Evolutionary conservation across 2,113 vertebrate species (phyloP), one percentile per base, ranked within the genome.

Genomic region (Ammospiza caudacuta): DNA sequence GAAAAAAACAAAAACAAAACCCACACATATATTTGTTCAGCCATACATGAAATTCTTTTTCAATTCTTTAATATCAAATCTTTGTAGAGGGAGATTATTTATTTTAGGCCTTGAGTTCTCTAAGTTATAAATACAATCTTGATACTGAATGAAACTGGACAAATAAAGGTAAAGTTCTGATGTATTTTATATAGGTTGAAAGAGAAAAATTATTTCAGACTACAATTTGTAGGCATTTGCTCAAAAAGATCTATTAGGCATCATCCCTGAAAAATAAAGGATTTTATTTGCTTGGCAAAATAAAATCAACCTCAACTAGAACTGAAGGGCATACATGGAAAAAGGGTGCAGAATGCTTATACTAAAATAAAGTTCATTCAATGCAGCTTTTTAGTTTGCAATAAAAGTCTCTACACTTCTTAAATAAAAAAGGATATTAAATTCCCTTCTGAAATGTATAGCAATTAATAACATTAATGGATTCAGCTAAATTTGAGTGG

Each of bases 401-500:
- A 66, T 39, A 72, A 92, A 90, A 79, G 44, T 76, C 47, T 73
- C 28, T 33, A 18, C 11, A 76, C 37, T 82, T 94, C 43, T 77
- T 58, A 69, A 62, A 92, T 78, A 92, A 82, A 91, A 93, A 59
- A 3, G 29, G 20, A 55, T 70, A 77, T 67, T 88, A 63, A 88
- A 92, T 77, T 91, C 66, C 37, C 22, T 84, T 67, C 27, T 83
- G 74, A 92, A 91, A 87, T 74, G 35, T 55, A 61, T 52, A 85
- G 59, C 35, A 89, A 89, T 90, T 95, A 90, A 90, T 91, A 88
- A 85, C 6, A 5, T 62, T 83, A 92, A 91, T 61, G 27, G 59
- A 67, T 67, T 80, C 51, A 83, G 33, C 9, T 61, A 68, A 88
- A 91, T 78, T 44, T 86, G 76, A 91, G 95, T 92, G 75, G 29